phyloP scores from a whole-genome alignment of 1,140 invertebrate genomes.

The Cecropterus lyciades region DNA sequence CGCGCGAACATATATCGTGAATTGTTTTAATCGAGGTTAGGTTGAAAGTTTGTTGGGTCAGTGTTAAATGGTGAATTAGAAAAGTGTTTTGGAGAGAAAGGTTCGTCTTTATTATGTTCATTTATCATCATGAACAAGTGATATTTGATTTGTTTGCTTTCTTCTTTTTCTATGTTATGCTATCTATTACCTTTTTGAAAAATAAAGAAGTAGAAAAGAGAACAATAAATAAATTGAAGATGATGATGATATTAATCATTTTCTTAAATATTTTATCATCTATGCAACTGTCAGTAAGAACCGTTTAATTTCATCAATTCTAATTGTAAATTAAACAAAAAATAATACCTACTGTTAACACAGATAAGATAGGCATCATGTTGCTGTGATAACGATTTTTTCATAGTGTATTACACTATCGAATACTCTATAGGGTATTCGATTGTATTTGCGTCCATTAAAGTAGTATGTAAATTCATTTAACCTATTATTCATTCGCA shows the following conservation, averaged over 20 bases:
- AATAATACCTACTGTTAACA: not conserved
- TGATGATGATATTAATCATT: too few species aligned
- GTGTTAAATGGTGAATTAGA: not conserved
- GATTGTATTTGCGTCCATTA: slow-evolving; percentile 4
- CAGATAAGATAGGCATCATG: not conserved
- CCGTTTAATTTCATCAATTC: not conserved
- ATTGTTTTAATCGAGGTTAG: not conserved
- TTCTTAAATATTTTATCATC: too few species aligned
- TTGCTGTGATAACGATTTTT: not conserved
- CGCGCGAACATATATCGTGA: not conserved
- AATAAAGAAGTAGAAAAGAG: too few species aligned
- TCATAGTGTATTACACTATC: not conserved
- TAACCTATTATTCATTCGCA: slow-evolving; percentile 27
- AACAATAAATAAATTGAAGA: too few species aligned
- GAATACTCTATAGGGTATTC: too few species aligned
- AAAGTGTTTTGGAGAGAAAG: not conserved
- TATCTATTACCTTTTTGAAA: too few species aligned
- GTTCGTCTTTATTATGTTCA: not conserved
- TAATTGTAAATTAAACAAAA: not conserved
- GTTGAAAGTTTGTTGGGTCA: not conserved
- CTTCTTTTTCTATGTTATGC: too few species aligned
- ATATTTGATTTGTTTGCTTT: too few species aligned
- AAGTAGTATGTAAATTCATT: slow-evolving; percentile 6
- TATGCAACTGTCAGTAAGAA: not conserved
- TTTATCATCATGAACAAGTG: too few species aligned